Conservation (phyloP, 2,797 vertebrate genomes). For the Sebastes steindachneri region DNA sequence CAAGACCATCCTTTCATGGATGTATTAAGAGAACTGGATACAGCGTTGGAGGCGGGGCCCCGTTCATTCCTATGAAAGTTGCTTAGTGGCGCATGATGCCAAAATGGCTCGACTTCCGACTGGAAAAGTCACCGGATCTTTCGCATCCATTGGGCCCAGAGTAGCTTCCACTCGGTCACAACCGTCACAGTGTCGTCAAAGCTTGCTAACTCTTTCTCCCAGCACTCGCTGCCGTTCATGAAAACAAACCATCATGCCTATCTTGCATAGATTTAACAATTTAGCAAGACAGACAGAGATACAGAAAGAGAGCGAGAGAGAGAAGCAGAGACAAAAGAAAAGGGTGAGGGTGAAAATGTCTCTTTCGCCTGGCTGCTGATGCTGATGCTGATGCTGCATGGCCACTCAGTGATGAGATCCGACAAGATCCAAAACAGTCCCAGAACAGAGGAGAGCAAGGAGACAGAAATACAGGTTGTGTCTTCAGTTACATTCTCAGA, state of each 20-base stretch:
- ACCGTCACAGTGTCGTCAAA: too few relatives aligned
- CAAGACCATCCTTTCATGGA: too few relatives aligned
- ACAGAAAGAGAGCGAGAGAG: neutral
- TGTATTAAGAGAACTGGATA: too few relatives aligned
- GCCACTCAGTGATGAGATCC: neutral
- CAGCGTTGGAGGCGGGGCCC: too few relatives aligned
- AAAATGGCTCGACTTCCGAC: too few relatives aligned
- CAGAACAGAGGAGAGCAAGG: neutral
- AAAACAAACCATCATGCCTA: too few relatives aligned
- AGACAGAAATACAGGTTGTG: neutral
- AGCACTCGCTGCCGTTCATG: too few relatives aligned
- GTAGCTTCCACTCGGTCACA: too few relatives aligned
- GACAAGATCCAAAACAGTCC: neutral
- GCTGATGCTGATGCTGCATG: neutral
- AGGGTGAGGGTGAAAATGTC: neutral
- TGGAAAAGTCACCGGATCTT: rapidly evolving
- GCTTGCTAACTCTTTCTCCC: too few relatives aligned
- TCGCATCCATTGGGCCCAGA: too few relatives aligned
- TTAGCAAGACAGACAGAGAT: neutral
- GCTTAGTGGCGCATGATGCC: too few relatives aligned
- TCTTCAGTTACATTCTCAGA: neutral
- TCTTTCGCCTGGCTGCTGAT: neutral
- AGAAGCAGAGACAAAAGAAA: neutral
- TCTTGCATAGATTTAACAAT: neutral
- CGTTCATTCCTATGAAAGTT: too few relatives aligned